phyloP scores from a whole-genome alignment of 2,113 vertebrate species.

The Isurus oxyrinchus region DNA sequence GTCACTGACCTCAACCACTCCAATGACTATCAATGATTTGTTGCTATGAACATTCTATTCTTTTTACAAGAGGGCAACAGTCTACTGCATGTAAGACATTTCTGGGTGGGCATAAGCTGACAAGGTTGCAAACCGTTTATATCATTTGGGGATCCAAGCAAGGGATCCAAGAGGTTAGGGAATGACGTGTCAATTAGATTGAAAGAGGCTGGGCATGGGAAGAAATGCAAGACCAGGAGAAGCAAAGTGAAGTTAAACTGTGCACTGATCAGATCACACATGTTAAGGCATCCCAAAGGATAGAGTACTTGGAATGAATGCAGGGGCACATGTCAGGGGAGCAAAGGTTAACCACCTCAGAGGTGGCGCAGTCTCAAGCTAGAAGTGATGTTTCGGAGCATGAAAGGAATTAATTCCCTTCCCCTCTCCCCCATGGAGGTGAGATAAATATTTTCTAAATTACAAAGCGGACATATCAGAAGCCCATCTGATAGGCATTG shows the following conservation, averaged over 20 bases:
- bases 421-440: neutral
- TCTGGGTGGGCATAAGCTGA: neutral
- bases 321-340: constrained; percentile 4
- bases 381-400: neutral
- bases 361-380: neutral
- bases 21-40: neutral
- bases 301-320: neutral
- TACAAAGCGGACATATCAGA: neutral
- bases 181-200: neutral
- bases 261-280: neutral
- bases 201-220: neutral
- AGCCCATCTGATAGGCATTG: neutral
- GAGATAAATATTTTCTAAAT: neutral
- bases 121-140: neutral
- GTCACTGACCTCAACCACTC: neutral
- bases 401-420: constrained; percentile 5
- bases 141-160: neutral
- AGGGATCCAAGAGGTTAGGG: neutral
- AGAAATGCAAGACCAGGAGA: neutral
- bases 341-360: neutral
- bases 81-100: neutral
- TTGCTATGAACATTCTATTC: neutral
- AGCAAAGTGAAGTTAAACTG: neutral
- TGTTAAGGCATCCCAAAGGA: neutral
- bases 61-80: neutral